phyloP scores from a whole-genome alignment of 2,797 vertebrate genomes.

The Sebastes goodei region DNA sequence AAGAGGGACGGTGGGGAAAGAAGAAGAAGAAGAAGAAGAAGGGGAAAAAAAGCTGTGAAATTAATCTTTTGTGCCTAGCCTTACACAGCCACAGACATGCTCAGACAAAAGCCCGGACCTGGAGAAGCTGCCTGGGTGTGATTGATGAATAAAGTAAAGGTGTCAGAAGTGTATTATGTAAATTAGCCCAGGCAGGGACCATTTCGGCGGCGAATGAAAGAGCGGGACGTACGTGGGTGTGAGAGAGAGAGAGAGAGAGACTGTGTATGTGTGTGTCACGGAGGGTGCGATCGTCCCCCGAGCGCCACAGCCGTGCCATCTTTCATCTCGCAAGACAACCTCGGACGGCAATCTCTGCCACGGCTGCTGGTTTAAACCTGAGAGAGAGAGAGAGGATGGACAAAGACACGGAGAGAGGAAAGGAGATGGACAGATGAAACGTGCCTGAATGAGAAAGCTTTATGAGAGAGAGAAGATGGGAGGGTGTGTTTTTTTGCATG shows the following conservation, averaged over 20 bases:
- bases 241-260: slow-evolving; percentile 32
- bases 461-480: slow-evolving; percentile 13
- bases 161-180: slow-evolving; percentile 99
- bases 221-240: slow-evolving; percentile 78
- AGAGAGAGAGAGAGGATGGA: slow-evolving; percentile 35
- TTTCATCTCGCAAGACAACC: slow-evolving; percentile 97
- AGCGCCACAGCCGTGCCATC: slow-evolving; percentile 94
- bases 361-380: slow-evolving; percentile 53
- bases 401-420: slow-evolving; percentile 13
- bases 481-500: slow-evolving; percentile 26
- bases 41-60: slow-evolving; percentile 91
- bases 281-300: slow-evolving; percentile 88
- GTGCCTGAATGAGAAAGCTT: slow-evolving; percentile 24
- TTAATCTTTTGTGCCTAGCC: slow-evolving; percentile 99
- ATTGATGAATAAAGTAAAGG: slow-evolving; percentile 99
- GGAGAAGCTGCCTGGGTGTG: slow-evolving; percentile 92
- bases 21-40: slow-evolving; percentile 76
- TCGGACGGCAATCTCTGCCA: slow-evolving; percentile 88
- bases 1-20: slow-evolving; percentile 28
- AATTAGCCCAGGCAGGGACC: slow-evolving; percentile 98
- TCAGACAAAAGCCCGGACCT: slow-evolving; percentile 98
- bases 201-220: slow-evolving; percentile 91
- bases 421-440: slow-evolving; percentile 59
- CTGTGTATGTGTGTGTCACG: slow-evolving; percentile 38
- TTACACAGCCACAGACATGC: slow-evolving; percentile 98